Evolutionary conservation across 1,140 invertebrate species (phyloP).

Genomic region (Vanessa atalanta): DNA sequence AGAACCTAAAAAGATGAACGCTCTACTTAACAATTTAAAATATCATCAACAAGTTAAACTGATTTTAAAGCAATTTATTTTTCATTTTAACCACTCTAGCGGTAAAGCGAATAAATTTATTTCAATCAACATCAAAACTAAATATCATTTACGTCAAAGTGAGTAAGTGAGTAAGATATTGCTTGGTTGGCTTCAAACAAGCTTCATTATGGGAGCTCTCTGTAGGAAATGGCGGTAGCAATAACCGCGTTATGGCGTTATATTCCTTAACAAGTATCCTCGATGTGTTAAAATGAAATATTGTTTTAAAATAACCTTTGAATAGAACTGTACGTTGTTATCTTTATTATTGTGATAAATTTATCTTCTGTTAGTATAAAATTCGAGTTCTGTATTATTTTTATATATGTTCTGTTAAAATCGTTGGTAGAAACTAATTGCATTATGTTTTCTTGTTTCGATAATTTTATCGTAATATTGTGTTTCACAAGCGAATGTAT

Average conservation of each 20-base stretch:
- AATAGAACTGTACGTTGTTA: neutral
- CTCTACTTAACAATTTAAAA: too few species aligned
- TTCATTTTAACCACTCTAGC: neutral
- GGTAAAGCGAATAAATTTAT: conserved; percentile 1
- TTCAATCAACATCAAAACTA: conserved; percentile 35
- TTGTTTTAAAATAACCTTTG: conserved; percentile 14
- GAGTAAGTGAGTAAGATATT: conserved; percentile 27
- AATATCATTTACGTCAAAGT: conserved; percentile 33
- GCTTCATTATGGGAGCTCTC: conserved; percentile 39
- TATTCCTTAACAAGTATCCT: conserved; percentile 43
- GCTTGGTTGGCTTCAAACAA: conserved; percentile 26
- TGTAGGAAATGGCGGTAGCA: conserved; percentile 35
- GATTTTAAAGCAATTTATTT: too few species aligned
- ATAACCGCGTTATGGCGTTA: conserved; percentile 39
- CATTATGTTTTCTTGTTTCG: too few species aligned
- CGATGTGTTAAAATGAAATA: conserved; percentile 35
- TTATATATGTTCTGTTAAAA: too few species aligned
- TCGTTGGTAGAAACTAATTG: too few species aligned
- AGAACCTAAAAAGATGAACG: too few species aligned
- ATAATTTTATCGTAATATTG: too few species aligned
- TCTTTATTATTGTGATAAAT: neutral
- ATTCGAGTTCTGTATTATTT: too few species aligned
- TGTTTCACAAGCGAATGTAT: too few species aligned
- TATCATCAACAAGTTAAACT: too few species aligned
- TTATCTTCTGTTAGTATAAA: neutral